Conservation (phyloP, 2,888 invertebrate genomes). For the Mythimna loreyi region DNA sequence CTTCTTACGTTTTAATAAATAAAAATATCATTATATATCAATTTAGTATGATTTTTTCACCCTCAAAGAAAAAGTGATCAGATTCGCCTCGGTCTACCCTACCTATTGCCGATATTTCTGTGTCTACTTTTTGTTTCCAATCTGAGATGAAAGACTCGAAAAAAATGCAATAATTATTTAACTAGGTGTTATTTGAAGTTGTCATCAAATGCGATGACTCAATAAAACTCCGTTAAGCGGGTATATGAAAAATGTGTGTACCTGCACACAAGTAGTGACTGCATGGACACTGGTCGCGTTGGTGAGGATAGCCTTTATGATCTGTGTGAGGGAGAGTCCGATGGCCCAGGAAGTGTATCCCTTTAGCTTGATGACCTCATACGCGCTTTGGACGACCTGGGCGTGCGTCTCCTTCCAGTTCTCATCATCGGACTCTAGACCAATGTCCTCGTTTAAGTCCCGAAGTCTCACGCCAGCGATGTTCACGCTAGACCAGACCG, state of each 20-base stretch:
- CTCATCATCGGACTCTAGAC: constrained; percentile 94
- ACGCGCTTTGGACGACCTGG: constrained; percentile 95
- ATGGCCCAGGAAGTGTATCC: constrained; percentile 98
- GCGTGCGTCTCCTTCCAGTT: constrained; percentile 95
- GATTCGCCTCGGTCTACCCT: too few species aligned
- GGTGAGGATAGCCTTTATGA: constrained; percentile 93
- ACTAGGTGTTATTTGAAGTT: too few species aligned
- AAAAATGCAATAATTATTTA: too few species aligned
- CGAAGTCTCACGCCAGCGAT: constrained; percentile 96
- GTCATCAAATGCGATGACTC: background rate
- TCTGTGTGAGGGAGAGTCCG: constrained; percentile 94
- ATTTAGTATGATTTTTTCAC: too few species aligned
- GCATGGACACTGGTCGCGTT: constrained; percentile 95
- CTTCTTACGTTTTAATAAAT: too few species aligned
- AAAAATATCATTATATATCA: too few species aligned
- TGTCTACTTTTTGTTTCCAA: too few species aligned
- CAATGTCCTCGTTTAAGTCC: constrained; percentile 94
- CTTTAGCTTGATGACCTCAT: constrained; percentile 96
- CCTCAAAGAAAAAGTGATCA: too few species aligned
- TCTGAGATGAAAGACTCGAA: too few species aligned
- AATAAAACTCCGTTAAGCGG: too few species aligned
- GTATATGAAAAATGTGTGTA: constrained; percentile 68
- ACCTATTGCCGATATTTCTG: too few species aligned
- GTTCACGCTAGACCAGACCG: constrained; percentile 98
- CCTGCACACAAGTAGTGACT: constrained; percentile 94